Percentiles rank a stretch among this genome's conserved stretches.
Conservation (phyloP, 2,888 invertebrate species). For the Acanthosepion lycidas region DNA sequence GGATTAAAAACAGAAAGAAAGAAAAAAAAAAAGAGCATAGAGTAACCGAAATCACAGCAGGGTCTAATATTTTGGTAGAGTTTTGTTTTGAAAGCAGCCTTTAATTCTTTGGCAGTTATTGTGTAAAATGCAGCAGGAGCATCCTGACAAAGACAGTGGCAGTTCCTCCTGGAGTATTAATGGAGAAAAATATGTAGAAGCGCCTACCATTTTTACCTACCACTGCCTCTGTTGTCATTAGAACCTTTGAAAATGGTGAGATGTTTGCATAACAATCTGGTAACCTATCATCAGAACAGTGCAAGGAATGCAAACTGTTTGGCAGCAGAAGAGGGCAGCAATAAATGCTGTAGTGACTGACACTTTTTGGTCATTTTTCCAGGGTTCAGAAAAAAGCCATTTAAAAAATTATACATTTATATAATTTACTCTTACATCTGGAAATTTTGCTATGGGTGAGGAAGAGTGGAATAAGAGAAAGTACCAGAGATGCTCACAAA, state of each 20-base stretch:
- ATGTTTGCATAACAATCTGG: not conserved
- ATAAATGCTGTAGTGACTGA: not conserved
- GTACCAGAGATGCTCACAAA: not conserved
- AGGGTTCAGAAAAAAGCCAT: not conserved
- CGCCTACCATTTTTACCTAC: not conserved
- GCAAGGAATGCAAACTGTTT: not conserved
- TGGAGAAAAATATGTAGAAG: not conserved
- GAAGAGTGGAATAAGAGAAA: not conserved
- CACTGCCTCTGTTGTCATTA: not conserved
- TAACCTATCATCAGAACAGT: not conserved
- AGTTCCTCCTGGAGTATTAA: not conserved
- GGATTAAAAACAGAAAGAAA: not conserved
- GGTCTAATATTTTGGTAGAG: not conserved
- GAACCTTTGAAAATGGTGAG: not conserved
- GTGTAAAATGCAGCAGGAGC: not conserved
- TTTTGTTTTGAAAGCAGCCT: constrained; percentile 33
- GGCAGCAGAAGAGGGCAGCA: not conserved
- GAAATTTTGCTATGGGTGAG: not conserved
- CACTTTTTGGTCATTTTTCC: not conserved
- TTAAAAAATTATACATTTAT: not conserved
- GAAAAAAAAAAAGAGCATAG: not conserved
- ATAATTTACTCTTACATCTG: not conserved
- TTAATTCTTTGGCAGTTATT: constrained; percentile 21
- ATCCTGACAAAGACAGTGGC: not conserved
- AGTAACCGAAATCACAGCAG: not conserved